These are phyloP conservation scores for Alloscopus bannaensis DNA, from an alignment of 2,888 invertebrate genomes.

Conservation along the genomic window DNA sequence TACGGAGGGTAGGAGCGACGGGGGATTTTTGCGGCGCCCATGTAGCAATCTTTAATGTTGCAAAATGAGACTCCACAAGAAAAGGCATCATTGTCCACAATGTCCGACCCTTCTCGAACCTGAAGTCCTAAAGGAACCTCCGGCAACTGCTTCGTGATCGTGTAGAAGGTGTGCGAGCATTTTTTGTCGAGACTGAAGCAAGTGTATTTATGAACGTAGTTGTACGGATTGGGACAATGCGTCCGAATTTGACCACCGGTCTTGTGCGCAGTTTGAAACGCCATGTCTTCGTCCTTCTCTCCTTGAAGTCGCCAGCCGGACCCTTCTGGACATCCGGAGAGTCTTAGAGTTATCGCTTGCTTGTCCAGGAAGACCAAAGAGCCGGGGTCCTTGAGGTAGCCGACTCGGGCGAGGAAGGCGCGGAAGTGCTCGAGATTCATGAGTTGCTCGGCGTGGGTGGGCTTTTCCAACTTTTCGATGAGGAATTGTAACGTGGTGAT, in stretches of 20 bases:
- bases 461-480: background rate
- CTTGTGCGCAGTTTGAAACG: background rate
- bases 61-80: conserved; percentile 24
- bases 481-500: conserved; percentile 17
- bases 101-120: background rate
- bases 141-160: conserved; percentile 24
- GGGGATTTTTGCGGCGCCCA: no score
- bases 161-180: conserved; percentile 47
- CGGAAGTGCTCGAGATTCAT: conserved; percentile 8
- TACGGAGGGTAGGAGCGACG: conserved; percentile 28
- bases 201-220: conserved; percentile 31
- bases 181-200: background rate
- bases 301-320: conserved; percentile 28
- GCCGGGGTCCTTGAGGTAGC: conserved; percentile 34
- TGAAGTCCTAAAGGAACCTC: conserved; percentile 3
- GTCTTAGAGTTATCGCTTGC: conserved; percentile 21
- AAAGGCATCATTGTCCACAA: background rate
- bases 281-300: background rate
- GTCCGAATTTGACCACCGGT: background rate
- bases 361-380: conserved; percentile 28
- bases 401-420: conserved; percentile 19
- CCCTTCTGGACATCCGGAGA: conserved; percentile 10
- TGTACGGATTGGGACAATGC: background rate
- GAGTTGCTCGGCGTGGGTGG: background rate
- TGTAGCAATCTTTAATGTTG: background rate